Evolutionary conservation across 2,888 invertebrate species (phyloP).

Genomic region (Lapara coniferarum): DNA sequence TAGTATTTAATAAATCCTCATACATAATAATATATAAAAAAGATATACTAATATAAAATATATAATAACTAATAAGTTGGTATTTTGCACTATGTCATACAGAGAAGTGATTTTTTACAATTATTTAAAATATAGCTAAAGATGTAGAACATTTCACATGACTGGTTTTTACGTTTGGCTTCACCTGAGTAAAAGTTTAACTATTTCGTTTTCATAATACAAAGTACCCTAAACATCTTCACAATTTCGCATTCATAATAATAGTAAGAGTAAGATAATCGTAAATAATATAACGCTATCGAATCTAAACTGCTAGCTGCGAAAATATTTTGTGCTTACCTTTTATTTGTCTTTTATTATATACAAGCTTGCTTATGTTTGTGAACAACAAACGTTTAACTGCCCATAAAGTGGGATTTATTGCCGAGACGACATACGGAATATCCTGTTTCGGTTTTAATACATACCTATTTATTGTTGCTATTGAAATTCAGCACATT

Average conservation of each 20-base stretch:
- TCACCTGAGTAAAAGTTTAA: too few species aligned
- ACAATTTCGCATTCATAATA: background rate
- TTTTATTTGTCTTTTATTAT: constrained; percentile 58
- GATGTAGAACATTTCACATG: too few species aligned
- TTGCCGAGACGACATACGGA: constrained; percentile 60
- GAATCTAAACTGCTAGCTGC: background rate
- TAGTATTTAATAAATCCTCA: too few species aligned
- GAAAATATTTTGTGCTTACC: constrained; percentile 42
- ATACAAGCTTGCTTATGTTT: constrained; percentile 60
- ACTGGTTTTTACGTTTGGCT: too few species aligned
- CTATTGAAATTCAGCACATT: constrained; percentile 39
- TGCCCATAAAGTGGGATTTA: constrained; percentile 74
- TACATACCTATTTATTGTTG: constrained; percentile 46
- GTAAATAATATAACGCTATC: background rate
- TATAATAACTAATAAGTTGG: too few species aligned
- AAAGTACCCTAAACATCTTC: background rate
- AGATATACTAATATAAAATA: too few species aligned
- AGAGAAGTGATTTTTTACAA: too few species aligned
- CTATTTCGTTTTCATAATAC: too few species aligned
- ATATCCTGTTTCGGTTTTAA: constrained; percentile 59
- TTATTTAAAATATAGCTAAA: too few species aligned
- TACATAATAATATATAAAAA: too few species aligned
- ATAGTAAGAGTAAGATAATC: constrained; percentile 1
- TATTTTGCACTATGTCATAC: too few species aligned
- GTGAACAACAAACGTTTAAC: constrained; percentile 72